Evolutionary conservation across 2,797 vertebrate species (phyloP).

Genomic region (Myoxocephalus aenaeus): DNA sequence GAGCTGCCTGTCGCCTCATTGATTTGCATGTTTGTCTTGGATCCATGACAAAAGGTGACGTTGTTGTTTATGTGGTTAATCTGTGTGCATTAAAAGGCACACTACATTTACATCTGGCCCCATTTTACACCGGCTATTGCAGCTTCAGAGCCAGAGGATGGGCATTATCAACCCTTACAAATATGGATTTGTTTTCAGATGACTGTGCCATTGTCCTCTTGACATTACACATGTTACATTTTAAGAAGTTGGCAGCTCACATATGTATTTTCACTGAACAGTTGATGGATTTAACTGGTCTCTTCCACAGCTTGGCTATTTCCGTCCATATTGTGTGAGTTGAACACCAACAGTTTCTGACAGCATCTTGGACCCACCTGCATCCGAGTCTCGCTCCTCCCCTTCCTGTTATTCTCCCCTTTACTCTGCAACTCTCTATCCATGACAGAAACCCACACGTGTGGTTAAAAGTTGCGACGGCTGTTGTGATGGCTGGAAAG

Average conservation of each 20-base stretch:
- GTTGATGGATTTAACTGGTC: not conserved
- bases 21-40: conserved; percentile 26
- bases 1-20: not conserved
- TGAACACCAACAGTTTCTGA: conserved; percentile 31
- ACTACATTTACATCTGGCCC: not conserved
- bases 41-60: not conserved
- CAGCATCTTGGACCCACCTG: conserved; percentile 37
- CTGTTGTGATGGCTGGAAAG: conserved; percentile 17
- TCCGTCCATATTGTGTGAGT: conserved; percentile 24
- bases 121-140: not conserved
- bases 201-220: not conserved
- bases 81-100: not conserved
- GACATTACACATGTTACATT: not conserved
- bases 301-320: conserved; percentile 14
- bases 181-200: not conserved
- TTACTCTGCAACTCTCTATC: conserved; percentile 30
- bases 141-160: not conserved
- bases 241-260: not conserved
- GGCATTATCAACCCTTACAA: not conserved
- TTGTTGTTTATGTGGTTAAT: conserved; percentile 17
- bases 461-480: not conserved
- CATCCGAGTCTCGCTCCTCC: conserved; percentile 30
- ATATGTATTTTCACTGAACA: not conserved
- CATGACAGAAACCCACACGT: conserved; percentile 14
- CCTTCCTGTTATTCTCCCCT: conserved; percentile 62